phyloP scores from a whole-genome alignment of 2,797 vertebrate species.

The Coregonus sp. region DNA sequence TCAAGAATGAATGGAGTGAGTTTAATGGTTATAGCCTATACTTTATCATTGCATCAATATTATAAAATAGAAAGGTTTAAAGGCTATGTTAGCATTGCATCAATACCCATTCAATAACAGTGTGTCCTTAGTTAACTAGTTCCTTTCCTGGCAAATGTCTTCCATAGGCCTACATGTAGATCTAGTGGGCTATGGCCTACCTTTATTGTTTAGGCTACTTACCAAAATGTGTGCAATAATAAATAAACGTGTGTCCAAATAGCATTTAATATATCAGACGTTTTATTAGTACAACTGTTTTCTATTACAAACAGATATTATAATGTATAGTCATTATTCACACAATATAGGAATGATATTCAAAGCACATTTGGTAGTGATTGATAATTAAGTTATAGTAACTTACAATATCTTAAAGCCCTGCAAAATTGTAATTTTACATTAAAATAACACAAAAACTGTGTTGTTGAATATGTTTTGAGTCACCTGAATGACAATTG shows the following conservation, averaged over 20 bases:
- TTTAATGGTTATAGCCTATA: not conserved
- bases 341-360: constrained; percentile 17
- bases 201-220: no score
- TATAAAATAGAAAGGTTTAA: not conserved
- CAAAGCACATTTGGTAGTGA: constrained; percentile 16
- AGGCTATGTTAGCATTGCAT: not conserved
- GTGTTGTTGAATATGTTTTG: not conserved
- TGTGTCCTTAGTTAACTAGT: not conserved
- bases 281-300: constrained; percentile 29
- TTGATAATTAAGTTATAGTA: constrained; percentile 1
- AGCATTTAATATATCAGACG: constrained; percentile 2
- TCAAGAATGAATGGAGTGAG: not conserved
- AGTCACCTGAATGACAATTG: not conserved
- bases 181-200: no score
- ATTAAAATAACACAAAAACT: not conserved
- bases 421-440: constrained; percentile 5
- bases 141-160: no score
- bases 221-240: not conserved
- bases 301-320: constrained; percentile 30
- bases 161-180: no score
- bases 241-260: not conserved
- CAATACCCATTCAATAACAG: not conserved
- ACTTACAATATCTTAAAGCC: constrained; percentile 2
- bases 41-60: not conserved
- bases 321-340: constrained; percentile 14